phyloP scores from a whole-genome alignment of 2,113 vertebrate species.

The Machaerirhynchus nigripectus region DNA sequence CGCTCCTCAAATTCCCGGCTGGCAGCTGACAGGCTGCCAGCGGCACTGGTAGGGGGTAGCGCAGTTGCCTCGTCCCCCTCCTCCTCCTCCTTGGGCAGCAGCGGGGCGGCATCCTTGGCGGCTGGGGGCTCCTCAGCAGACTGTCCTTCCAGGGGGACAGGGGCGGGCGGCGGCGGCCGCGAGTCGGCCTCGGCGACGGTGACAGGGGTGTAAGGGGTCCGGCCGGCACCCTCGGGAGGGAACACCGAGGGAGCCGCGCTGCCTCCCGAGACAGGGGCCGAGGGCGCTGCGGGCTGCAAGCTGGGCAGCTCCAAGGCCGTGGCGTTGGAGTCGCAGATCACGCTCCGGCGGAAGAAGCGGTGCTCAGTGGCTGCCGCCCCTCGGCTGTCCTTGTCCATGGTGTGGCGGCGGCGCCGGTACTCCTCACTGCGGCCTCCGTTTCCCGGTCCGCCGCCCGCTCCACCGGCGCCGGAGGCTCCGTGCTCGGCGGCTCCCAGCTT shows the following conservation, averaged over 20 bases:
- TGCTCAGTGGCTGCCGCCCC: conserved; percentile 83
- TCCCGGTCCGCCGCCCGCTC: neutral
- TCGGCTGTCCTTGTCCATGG: conserved; percentile 95
- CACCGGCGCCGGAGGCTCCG: neutral
- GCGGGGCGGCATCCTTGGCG: conserved; percentile 36
- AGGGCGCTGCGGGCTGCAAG: conserved; percentile 79
- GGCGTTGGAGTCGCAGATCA: conserved; percentile 95
- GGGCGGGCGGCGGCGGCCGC: neutral
- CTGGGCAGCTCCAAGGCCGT: conserved; percentile 93
- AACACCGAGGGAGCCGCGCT: conserved; percentile 32
- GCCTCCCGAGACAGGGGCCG: conserved; percentile 12
- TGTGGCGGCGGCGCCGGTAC: conserved; percentile 91
- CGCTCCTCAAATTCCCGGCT: conserved; percentile 74
- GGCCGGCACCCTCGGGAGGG: conserved; percentile 24
- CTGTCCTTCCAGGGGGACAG: conserved; percentile 6
- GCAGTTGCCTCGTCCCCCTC: neutral
- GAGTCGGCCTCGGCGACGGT: neutral
- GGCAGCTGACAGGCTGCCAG: conserved; percentile 72
- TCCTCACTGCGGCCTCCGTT: conserved; percentile 69
- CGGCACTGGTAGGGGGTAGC: conserved; percentile 18
- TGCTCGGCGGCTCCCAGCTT: conserved; percentile 67
- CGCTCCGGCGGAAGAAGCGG: conserved; percentile 95
- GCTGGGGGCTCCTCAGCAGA: conserved; percentile 9
- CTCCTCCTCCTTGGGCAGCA: conserved; percentile 37
- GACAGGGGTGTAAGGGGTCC: neutral